phyloP scores from a whole-genome alignment of 2,888 invertebrate species.

The Sesia bembeciformis region DNA sequence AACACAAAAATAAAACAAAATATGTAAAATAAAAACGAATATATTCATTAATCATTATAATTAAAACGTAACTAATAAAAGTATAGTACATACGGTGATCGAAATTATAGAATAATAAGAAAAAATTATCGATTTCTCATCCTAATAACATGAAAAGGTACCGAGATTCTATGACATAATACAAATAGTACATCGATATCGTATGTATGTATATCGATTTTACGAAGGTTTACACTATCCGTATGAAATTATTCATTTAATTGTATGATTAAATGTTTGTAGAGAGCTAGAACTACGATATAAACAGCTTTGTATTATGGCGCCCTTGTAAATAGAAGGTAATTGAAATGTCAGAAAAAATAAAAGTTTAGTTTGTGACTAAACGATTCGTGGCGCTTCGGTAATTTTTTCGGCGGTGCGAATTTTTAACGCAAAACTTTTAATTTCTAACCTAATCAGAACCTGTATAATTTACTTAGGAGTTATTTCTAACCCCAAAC shows the following conservation, averaged over 20 bases:
- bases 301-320: not conserved
- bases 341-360: not conserved
- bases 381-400: constrained; percentile 47
- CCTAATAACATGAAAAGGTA: constrained; percentile 39
- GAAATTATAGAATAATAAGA: constrained; percentile 24
- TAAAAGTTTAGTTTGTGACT: constrained; percentile 23
- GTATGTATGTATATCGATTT: not conserved
- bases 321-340: not conserved
- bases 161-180: constrained; percentile 62
- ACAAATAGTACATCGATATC: constrained; percentile 3
- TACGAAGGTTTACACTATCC: constrained; percentile 2
- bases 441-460: constrained; percentile 72
- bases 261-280: constrained; percentile 17
- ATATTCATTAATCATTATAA: constrained; percentile 67
- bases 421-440: constrained; percentile 37
- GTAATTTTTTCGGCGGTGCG: constrained; percentile 47
- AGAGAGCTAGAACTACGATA: constrained; percentile 30
- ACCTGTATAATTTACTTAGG: constrained; percentile 74
- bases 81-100: constrained; percentile 40
- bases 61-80: constrained; percentile 55
- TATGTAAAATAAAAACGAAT: constrained; percentile 71
- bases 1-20: constrained; percentile 67
- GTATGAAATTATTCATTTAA: not conserved
- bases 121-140: not conserved
- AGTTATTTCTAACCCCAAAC: constrained; percentile 35